Base-by-base conservation (phyloP, 2,797 vertebrate genomes). In the Chaetodon trifasciatus region DNA sequence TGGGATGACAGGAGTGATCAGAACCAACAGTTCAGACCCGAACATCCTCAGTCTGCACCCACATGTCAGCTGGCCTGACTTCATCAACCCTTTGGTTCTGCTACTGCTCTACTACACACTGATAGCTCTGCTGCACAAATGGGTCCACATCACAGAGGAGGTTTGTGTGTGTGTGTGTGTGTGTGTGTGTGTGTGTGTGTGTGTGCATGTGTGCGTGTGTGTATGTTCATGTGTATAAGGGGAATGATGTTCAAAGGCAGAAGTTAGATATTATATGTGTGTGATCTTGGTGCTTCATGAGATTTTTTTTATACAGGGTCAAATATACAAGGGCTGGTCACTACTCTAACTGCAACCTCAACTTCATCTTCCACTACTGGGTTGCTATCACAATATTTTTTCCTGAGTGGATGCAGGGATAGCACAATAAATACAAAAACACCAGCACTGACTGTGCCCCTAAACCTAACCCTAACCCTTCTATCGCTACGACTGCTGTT, bases 31-130 rank as follows among this genome's bases (percentile, higher is more conserved):
- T 16, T 95, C 94, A 0, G 88, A 92, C 17, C 94, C 88, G 0
- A 91, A 96, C 93, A 78, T 75, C 24, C 89, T 97, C 4, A 24
- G 82, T 42, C 73, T 96, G 76, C 95, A 96, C 42, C 70, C 91
- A 5, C 88, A 91, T 6, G 79, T 95, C 74, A 88, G 76, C 86
- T 97, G 96, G 96, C 96, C 96, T 0, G 89, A 95, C 71, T 93
- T 96, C 50, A 42, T 95, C 72, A 96, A 96, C 90, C 96, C 95
- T 19, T 74, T 96, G 46, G 85, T 96, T 50, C 91, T 97, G 17
- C 91, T 97, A 13, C 72, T 96, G 61, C 90, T 96, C n/a, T 97
- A 96, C 79, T 96, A 95, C 91, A 95, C 93, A 1, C 82, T 96
- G 73, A 89, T 96, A 77, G 90, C 93, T 63, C 86, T 97, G 65